Evolutionary conservation across 2,113 vertebrate genomes (phyloP).

Genomic region (Macrotis lagotis): DNA sequence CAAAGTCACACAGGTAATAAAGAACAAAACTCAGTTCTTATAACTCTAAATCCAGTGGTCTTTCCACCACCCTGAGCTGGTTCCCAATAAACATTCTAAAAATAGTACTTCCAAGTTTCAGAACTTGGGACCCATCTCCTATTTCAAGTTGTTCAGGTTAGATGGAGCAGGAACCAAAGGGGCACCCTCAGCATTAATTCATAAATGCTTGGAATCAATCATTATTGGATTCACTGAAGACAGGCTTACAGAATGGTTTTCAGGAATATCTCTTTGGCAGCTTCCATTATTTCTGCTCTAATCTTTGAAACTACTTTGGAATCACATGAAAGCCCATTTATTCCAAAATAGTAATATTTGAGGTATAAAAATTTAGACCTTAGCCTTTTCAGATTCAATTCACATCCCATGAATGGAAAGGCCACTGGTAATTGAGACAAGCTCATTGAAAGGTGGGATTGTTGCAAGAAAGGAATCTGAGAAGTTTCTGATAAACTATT

Average conservation of each 20-base stretch:
- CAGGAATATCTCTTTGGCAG: not conserved
- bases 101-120: not conserved
- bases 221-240: not conserved
- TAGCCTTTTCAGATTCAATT: not conserved
- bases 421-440: accelerated
- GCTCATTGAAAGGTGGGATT: not conserved
- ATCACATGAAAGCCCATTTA: not conserved
- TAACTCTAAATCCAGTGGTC: not conserved
- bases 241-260: not conserved
- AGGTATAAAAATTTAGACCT: not conserved
- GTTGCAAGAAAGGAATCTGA: not conserved
- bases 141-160: not conserved
- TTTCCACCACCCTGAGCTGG: not conserved
- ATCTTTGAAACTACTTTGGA: constrained; percentile 29
- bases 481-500: not conserved
- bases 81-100: not conserved
- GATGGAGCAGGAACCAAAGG: not conserved
- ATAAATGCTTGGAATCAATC: constrained; percentile 11
- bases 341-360: not conserved
- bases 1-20: not conserved
- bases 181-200: not conserved
- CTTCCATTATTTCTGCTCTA: not conserved
- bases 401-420: not conserved
- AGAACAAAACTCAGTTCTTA: not conserved
- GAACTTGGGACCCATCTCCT: not conserved